Evolutionary conservation across 2,113 vertebrate genomes (phyloP).

Genomic region (Felis chaus): DNA sequence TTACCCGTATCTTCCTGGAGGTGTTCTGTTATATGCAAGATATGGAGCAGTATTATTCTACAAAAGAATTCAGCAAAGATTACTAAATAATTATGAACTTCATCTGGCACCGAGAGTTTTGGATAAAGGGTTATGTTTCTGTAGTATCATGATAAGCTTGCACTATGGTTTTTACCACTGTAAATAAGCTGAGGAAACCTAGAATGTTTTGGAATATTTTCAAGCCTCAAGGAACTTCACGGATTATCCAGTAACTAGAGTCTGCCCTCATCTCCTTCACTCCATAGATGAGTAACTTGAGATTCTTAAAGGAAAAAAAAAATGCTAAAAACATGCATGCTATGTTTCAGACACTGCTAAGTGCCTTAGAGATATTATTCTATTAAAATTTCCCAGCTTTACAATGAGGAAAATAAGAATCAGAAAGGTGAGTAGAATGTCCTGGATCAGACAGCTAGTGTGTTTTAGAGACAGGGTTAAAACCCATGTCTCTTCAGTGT

Average conservation of each 20-base stretch:
- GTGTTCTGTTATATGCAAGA: background rate
- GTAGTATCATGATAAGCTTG: background rate
- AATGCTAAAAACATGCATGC: background rate
- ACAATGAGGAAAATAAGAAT: background rate
- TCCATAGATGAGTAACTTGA: background rate
- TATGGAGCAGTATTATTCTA: background rate
- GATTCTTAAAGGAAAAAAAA: background rate
- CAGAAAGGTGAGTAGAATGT: background rate
- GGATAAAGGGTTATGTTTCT: background rate
- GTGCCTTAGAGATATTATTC: background rate
- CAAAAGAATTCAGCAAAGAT: background rate
- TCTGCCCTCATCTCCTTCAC: background rate
- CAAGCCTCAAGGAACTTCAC: background rate
- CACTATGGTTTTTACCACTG: background rate
- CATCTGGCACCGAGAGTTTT: background rate
- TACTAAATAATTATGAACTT: background rate
- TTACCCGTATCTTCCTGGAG: background rate
- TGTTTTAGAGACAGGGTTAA: background rate
- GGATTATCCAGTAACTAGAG: constrained; percentile 1
- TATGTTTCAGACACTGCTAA: background rate
- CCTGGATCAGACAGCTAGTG: background rate
- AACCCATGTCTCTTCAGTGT: background rate
- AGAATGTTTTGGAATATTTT: constrained; percentile 24
- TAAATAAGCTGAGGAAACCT: constrained; percentile 4
- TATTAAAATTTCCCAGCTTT: background rate